phyloP scores from a whole-genome alignment of 2,888 invertebrate genomes.

The Polyommatus icarus region DNA sequence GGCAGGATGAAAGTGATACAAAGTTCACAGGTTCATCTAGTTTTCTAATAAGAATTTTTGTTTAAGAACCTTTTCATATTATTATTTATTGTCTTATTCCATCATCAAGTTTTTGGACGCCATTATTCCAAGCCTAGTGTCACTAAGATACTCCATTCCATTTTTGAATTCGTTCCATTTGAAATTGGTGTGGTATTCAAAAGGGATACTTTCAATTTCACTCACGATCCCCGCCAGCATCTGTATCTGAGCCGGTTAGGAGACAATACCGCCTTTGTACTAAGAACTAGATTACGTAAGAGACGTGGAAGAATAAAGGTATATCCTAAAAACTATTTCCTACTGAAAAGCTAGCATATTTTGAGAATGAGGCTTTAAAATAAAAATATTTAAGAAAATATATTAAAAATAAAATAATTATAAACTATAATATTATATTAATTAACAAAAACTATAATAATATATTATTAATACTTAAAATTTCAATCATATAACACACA shows the following conservation, averaged over 20 bases:
- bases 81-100: no score
- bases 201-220: slow-evolving; percentile 56
- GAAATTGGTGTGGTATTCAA: slow-evolving; percentile 54
- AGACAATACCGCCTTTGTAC: slow-evolving; percentile 39
- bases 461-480: no score
- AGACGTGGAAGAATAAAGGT: background rate
- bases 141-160: background rate
- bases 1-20: no score
- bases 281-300: background rate
- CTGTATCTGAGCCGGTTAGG: slow-evolving; percentile 60
- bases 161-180: slow-evolving; percentile 49
- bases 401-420: no score
- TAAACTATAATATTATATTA: no score
- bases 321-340: background rate
- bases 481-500: no score
- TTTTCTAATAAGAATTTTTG: background rate
- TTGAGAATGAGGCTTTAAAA: no score
- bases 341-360: no score
- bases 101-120: background rate
- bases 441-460: no score
- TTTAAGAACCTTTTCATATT: no score
- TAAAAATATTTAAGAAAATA: no score
- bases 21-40: no score
- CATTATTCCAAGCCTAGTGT: background rate
- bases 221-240: slow-evolving; percentile 62